phyloP scores from a whole-genome alignment of 2,113 vertebrate species.

The Phrynosoma platyrhinos region DNA sequence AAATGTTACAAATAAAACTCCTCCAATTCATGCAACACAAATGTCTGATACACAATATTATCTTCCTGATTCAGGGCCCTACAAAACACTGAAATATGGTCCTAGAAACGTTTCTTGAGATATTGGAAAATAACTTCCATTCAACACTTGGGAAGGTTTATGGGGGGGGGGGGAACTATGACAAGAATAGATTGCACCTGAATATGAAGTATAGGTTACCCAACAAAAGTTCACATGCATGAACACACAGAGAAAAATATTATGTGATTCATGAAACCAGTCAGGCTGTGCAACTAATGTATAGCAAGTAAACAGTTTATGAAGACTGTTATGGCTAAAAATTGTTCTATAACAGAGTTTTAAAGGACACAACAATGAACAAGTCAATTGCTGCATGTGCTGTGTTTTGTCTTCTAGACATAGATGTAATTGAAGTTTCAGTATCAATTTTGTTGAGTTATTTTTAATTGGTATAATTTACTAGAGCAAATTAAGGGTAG shows the following conservation, averaged over 20 bases:
- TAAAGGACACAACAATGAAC: constrained; percentile 54
- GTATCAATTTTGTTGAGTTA: constrained; percentile 66
- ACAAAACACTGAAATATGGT: not conserved
- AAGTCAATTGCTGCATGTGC: constrained; percentile 53
- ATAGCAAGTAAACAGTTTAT: not conserved
- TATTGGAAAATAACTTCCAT: not conserved
- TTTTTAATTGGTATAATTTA: constrained; percentile 79
- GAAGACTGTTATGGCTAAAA: not conserved
- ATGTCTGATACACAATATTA: not conserved
- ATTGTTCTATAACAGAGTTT: not conserved
- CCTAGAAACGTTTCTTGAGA: not conserved
- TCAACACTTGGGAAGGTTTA: not conserved
- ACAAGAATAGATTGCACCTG: not conserved
- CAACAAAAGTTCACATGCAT: not conserved
- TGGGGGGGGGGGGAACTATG: not conserved
- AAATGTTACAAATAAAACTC: not conserved
- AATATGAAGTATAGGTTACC: constrained; percentile 15
- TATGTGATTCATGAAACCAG: constrained; percentile 2
- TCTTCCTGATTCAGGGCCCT: not conserved
- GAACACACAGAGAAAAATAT: not conserved
- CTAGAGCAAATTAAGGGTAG: constrained; percentile 73
- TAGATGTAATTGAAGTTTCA: constrained; percentile 62
- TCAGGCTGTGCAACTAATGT: constrained; percentile 1
- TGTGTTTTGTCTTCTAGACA: constrained; percentile 61
- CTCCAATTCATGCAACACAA: not conserved